phyloP scores from a whole-genome alignment of 2,888 invertebrate species.

The Tachystola acroxantha region DNA sequence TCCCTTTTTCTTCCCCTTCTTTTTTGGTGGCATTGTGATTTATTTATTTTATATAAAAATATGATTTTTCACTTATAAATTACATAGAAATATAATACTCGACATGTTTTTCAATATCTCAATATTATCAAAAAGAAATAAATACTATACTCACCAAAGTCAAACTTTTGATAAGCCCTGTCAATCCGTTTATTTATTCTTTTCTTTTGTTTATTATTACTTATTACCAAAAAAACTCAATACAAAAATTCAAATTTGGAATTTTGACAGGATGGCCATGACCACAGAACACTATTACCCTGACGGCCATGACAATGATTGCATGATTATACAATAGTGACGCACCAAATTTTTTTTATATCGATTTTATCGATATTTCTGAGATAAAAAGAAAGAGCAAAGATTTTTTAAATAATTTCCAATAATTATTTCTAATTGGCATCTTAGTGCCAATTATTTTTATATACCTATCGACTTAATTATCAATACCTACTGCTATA shows the following conservation, averaged over 20 bases:
- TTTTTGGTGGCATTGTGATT: conserved; percentile 53
- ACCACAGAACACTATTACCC: too few species aligned
- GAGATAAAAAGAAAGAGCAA: too few species aligned
- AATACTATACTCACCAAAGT: conserved; percentile 42
- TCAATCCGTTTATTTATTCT: conserved; percentile 21
- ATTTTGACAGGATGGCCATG: too few species aligned
- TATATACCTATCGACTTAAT: background rate
- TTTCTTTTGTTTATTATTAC: conserved; percentile 36
- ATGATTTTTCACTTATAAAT: conserved; percentile 27
- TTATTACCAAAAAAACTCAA: conserved; percentile 15
- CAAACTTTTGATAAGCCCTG: conserved; percentile 15
- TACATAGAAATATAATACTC: conserved; percentile 40
- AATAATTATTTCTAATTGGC: too few species aligned
- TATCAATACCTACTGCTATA: too few species aligned
- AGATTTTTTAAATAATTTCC: too few species aligned
- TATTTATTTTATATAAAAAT: conserved; percentile 15
- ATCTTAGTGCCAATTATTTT: too few species aligned
- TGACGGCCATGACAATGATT: background rate
- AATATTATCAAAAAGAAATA: conserved; percentile 29
- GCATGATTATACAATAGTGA: too few species aligned
- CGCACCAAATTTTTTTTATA: too few species aligned
- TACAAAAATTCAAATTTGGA: conserved; percentile 13
- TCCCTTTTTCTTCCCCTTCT: conserved; percentile 39
- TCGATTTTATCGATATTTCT: too few species aligned
- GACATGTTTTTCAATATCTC: conserved; percentile 38